These are phyloP conservation scores for Ypsolopha scabrella DNA, from an alignment of 2,888 invertebrate species.

Conservation along the genomic window DNA sequence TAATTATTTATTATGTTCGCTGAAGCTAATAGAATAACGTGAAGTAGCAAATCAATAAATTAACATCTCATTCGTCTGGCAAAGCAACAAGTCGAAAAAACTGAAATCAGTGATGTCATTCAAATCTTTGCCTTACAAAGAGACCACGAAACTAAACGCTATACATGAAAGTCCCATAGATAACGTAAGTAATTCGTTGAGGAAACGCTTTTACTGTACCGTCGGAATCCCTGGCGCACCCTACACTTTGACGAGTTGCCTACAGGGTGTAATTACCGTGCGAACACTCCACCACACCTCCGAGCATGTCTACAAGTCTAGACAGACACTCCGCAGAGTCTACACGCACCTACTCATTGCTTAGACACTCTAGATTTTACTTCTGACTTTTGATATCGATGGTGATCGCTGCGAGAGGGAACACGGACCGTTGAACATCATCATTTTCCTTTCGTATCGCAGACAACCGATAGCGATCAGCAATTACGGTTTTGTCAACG, in stretches of 20 bases:
- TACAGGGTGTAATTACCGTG: slow-evolving; percentile 24
- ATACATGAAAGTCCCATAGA: not conserved
- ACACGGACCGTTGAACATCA: not conserved
- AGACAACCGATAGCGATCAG: slow-evolving; percentile 16
- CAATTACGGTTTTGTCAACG: slow-evolving; percentile 19
- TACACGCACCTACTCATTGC: no score
- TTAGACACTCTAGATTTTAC: no score
- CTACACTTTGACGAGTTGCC: slow-evolving; percentile 19
- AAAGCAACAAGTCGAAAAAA: not conserved
- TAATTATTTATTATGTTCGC: no score
- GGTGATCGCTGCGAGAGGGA: not conserved
- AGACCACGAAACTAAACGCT: no score
- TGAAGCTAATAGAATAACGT: no score
- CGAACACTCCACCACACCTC: slow-evolving; percentile 23
- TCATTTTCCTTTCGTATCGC: slow-evolving; percentile 17
- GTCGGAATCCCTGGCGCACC: not conserved
- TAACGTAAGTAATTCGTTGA: not conserved
- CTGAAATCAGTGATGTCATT: no score
- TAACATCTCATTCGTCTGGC: not conserved
- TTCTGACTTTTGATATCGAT: no score
- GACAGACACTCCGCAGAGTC: not conserved
- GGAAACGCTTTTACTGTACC: slow-evolving; percentile 3
- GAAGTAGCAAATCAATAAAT: not conserved
- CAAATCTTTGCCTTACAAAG: no score
- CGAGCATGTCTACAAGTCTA: slow-evolving; percentile 13